A percentile compares a stretch with the other conserved stretches of the same genome.
Conservation (phyloP, 1,140 invertebrate genomes). For the Atta texana region DNA sequence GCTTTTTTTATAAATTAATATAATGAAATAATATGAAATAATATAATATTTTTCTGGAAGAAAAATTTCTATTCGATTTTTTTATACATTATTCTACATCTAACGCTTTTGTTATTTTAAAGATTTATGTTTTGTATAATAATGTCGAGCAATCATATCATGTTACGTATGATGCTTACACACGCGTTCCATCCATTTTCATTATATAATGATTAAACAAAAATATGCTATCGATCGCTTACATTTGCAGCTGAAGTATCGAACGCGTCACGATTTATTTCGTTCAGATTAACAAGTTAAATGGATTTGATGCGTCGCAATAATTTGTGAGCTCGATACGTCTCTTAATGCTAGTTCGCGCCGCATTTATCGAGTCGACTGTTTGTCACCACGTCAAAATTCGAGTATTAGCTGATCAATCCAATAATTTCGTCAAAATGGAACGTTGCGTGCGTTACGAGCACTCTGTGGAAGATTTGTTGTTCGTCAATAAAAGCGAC, state of each 20-base stretch:
- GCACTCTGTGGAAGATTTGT: conserved; percentile 46
- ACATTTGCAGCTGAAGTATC: conserved; percentile 1
- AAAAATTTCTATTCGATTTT: not conserved
- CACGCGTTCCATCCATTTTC: conserved; percentile 8
- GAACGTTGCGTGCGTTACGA: conserved; percentile 19
- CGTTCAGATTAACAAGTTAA: conserved; percentile 25
- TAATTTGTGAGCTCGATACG: conserved; percentile 60
- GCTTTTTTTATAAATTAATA: not conserved
- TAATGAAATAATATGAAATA: not conserved
- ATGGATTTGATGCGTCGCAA: conserved; percentile 46
- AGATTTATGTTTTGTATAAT: not conserved
- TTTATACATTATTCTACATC: not conserved
- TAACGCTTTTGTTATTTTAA: not conserved
- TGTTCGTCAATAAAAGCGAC: conserved; percentile 21
- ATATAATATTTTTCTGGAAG: too few species aligned
- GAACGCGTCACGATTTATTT: conserved; percentile 34
- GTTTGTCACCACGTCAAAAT: conserved; percentile 64
- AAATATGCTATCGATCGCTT: conserved; percentile 27
- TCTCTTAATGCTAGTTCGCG: conserved; percentile 43
- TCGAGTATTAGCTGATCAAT: conserved; percentile 65
- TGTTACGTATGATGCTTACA: not conserved
- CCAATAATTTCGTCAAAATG: conserved; percentile 61
- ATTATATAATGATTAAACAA: conserved; percentile 42
- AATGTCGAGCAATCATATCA: not conserved
- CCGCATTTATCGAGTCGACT: conserved; percentile 60